Evolutionary conservation across 1,140 invertebrate genomes (phyloP), one percentile per base, ranked within the genome.

Genomic region (Helicoverpa zea): DNA sequence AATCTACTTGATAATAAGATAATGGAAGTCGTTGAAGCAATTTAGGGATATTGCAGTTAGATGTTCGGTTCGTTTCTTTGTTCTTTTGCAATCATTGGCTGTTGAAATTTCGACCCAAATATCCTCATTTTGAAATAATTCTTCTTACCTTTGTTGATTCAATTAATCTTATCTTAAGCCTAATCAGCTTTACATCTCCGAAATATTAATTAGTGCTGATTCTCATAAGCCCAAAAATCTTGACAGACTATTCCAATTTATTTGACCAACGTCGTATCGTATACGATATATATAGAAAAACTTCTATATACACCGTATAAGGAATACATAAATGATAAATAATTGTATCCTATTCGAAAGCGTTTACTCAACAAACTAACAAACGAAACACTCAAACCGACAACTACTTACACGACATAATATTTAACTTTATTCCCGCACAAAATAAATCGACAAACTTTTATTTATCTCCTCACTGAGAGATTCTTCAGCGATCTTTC

Each of bases 1-100:
- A 66, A 77, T 66, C 49, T 77, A 18, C 47, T 77, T 77, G 61
- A 66, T 77, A 52, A 54, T 29, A 77, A 54, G 75, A 77, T 77
- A 61, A 75, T 63, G 29, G 73, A 11, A 13, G 43, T 49, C 10
- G 18, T 54, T 77, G 10, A 54, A n/a, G 59, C 18, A 10, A 43
- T 16, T 68, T 56, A 30, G 12, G 10, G 54, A 13, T 77, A 30
- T 47, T 64, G 4, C 30, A 11, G 1, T 49, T 4, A 43, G 12
- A 43, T 47, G 35, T 43, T 43, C 35, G 35, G 35, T 43, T 43
- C 47, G 14, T 18, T 47, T 30, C n/a, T 47, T 14, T 47, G n/a
- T 47, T 47, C 30, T 18, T 29, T 12, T 43, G 1, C 35, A 43
- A 43, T 43, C 58, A 59, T 59, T 59, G 58, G 10, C 35, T 43